Evolutionary conservation across 2,888 invertebrate genomes (phyloP).

Genomic region (Plebejus argus): DNA sequence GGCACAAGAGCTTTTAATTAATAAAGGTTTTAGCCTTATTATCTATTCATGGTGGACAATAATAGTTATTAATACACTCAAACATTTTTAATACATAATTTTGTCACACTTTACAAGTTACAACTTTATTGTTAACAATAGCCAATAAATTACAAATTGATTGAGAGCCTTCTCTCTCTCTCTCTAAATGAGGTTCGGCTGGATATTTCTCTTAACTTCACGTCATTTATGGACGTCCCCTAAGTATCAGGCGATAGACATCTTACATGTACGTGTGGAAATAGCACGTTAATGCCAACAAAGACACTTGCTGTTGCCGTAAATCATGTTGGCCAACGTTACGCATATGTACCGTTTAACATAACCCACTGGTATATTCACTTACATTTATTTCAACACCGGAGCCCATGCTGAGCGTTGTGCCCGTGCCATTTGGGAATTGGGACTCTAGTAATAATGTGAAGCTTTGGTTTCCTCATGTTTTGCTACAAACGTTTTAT

Average conservation of each 20-base stretch:
- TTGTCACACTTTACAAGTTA: too few species aligned
- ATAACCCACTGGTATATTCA: background rate
- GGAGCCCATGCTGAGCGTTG: background rate
- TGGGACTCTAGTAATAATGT: background rate
- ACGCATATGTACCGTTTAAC: conserved; percentile 4
- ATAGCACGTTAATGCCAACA: conserved; percentile 1
- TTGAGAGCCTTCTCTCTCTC: too few species aligned
- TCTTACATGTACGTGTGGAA: background rate
- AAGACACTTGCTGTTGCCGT: conserved; percentile 3
- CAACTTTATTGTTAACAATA: too few species aligned
- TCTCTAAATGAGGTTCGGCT: too few species aligned
- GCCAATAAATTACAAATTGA: too few species aligned
- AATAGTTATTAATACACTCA: too few species aligned
- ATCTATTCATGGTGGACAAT: background rate
- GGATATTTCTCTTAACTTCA: too few species aligned
- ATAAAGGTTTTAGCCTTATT: background rate
- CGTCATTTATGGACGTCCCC: background rate
- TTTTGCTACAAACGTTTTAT: background rate
- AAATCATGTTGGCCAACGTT: background rate
- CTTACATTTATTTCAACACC: conserved; percentile 16
- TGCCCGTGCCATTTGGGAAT: background rate
- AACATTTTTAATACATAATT: too few species aligned
- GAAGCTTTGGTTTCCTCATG: background rate
- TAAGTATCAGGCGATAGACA: background rate
- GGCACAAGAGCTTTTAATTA: background rate